These are phyloP conservation scores for Orchesellides sinensis DNA, from an alignment of 2,888 invertebrate genomes.

Conservation along the genomic window DNA sequence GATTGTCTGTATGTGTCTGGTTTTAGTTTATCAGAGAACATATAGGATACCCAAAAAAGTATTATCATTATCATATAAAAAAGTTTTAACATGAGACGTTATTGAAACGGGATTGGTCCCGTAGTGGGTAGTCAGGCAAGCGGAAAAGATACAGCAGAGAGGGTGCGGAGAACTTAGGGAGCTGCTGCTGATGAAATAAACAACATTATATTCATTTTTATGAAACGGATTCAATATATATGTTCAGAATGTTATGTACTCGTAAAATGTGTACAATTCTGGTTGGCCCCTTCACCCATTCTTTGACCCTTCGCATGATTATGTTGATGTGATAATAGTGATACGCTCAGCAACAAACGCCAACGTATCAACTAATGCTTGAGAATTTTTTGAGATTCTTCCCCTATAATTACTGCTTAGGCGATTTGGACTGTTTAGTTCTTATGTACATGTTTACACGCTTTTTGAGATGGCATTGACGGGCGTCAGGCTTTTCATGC, in stretches of 20 bases:
- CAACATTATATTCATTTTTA: neutral
- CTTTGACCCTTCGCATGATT: slow-evolving; percentile 21
- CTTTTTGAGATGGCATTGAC: neutral
- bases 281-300: slow-evolving; percentile 18
- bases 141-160: neutral
- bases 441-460: too few relatives aligned
- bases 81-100: slow-evolving; percentile 2
- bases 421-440: too few relatives aligned
- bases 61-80: neutral
- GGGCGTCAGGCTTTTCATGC: neutral
- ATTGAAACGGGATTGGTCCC: slow-evolving; percentile 36
- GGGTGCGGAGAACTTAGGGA: slow-evolving; percentile 28
- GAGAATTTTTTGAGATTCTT: neutral
- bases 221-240: neutral
- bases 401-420: slow-evolving; percentile 1
- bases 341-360: neutral
- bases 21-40: too few relatives aligned
- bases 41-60: neutral
- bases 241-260: neutral
- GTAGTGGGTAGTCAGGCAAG: slow-evolving; percentile 1
- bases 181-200: slow-evolving; percentile 24
- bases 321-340: slow-evolving; percentile 13
- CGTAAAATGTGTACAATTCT: neutral
- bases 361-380: neutral
- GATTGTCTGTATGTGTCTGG: too few relatives aligned